Evolutionary conservation across 2,113 vertebrate genomes (phyloP), one percentile per base, ranked within the genome.

Genomic region (Dascyllus trimaculatus): DNA sequence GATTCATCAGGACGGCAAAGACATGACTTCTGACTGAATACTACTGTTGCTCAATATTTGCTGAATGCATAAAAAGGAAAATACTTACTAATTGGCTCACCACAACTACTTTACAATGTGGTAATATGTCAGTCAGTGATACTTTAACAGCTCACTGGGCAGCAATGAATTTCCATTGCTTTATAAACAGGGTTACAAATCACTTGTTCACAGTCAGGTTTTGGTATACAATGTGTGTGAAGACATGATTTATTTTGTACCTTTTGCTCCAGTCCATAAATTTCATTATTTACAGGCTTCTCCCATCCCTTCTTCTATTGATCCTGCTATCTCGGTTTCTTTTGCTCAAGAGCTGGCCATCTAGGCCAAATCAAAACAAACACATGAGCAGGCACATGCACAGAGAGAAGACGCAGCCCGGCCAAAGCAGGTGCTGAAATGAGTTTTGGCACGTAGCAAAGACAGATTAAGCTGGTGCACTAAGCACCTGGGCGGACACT

Each of bases 351-450:
- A 64, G 58, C 38, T 68, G 78, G 54, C 57, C 43, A 87, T 78
- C 58, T 75, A 76, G 70, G 71, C 49, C 77, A 83, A 61, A 7
- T 10, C 19, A 38, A 67, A n/a, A 62, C 8, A 54, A n/a, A 57
- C 8, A 24, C 8, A 2, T 13, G 14, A 8, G 3, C 43, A 52
- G 14, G 13, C 46, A 11, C 10, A 24, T 11, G 25, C 25, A 65
- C 14, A 53, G 21, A n/a, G 43, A 58, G 22, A 49, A 59, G 52
- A 58, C 22, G 63, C 61, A 57, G 57, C 81, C 63, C 21, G 59
- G 66, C 69, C 48, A 57, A 49, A 11, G 64, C 77, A 83, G 82
- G 82, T 82, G 80, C 46, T 71, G 74, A 66, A 73, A 75, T 80
- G 17, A 26, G 60, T 66, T 81, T 62, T 84, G 77, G 69, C 70